Conservation (phyloP, 2,113 vertebrate genomes). For the Ciconia stormi region DNA sequence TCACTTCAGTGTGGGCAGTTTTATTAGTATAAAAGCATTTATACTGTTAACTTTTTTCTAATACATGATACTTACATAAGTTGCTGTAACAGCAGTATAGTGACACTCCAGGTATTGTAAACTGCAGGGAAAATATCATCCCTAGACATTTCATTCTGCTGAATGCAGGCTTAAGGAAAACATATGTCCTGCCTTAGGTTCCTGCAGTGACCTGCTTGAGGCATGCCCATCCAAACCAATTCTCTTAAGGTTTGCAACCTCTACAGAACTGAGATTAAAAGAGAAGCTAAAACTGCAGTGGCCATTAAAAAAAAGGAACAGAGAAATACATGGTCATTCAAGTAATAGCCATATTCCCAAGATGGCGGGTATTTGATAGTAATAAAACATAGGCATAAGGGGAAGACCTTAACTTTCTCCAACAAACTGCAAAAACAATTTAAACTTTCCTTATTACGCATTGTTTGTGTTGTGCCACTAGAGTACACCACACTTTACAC, state of each 20-base stretch:
- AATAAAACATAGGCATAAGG: neutral
- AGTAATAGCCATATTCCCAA: neutral
- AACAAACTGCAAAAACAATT: neutral
- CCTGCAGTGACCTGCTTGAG: neutral
- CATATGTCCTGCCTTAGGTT: rapidly evolving
- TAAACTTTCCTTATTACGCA: neutral
- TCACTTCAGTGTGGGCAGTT: neutral
- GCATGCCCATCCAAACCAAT: neutral
- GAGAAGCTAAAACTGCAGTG: neutral
- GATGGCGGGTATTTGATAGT: rapidly evolving
- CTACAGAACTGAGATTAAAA: neutral
- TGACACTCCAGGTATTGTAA: neutral
- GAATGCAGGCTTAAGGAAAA: neutral
- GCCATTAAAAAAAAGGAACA: neutral
- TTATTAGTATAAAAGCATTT: neutral
- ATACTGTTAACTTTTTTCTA: neutral
- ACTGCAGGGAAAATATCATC: neutral
- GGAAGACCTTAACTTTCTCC: neutral
- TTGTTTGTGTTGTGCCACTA: neutral
- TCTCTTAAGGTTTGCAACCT: neutral
- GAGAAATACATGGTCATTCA: neutral
- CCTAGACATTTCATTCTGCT: neutral
- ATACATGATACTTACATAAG: neutral
- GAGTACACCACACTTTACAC: neutral
- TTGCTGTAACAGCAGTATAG: neutral